These are phyloP conservation scores for Hydropsyche tenuis DNA, from an alignment of 1,140 invertebrate species.

Conservation along the genomic window DNA sequence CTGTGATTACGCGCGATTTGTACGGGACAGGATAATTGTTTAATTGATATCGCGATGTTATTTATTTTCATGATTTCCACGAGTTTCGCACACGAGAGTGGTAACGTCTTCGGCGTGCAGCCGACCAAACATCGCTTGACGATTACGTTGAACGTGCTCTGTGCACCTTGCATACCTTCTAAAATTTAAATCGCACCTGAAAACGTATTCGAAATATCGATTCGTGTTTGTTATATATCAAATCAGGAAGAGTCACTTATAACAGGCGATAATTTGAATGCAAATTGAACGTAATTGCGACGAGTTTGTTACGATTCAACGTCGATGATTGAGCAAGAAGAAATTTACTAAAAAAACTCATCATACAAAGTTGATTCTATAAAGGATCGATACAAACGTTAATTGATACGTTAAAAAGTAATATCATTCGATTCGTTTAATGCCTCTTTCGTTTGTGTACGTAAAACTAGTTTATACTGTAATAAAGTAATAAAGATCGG, in stretches of 20 bases:
- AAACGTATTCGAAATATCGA: too few relatives aligned
- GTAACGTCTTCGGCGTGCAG: constrained; percentile 29
- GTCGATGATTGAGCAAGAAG: too few relatives aligned
- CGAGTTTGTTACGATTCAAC: too few relatives aligned
- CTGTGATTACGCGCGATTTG: constrained; percentile 51
- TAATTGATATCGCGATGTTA: constrained; percentile 51
- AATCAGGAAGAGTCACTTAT: too few relatives aligned
- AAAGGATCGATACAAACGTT: background rate
- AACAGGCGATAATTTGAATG: too few relatives aligned
- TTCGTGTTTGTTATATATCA: too few relatives aligned
- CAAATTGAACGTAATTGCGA: too few relatives aligned
- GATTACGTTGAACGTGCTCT: too few relatives aligned
- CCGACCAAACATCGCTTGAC: constrained; percentile 8
- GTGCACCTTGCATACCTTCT: too few relatives aligned
- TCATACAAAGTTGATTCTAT: too few relatives aligned
- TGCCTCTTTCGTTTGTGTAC: background rate
- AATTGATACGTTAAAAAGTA: constrained; percentile 21
- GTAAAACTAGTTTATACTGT: constrained; percentile 20
- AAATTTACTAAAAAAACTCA: too few relatives aligned
- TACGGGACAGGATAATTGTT: constrained; percentile 51
- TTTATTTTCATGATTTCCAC: constrained; percentile 51
- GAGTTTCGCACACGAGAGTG: constrained; percentile 45
- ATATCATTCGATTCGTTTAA: background rate
- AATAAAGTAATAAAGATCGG: constrained; percentile 22
- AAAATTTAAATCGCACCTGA: too few relatives aligned